These are phyloP conservation scores for Gymnoscopelus braueri DNA, from an alignment of 2,797 vertebrate genomes.

Conservation along the genomic window DNA sequence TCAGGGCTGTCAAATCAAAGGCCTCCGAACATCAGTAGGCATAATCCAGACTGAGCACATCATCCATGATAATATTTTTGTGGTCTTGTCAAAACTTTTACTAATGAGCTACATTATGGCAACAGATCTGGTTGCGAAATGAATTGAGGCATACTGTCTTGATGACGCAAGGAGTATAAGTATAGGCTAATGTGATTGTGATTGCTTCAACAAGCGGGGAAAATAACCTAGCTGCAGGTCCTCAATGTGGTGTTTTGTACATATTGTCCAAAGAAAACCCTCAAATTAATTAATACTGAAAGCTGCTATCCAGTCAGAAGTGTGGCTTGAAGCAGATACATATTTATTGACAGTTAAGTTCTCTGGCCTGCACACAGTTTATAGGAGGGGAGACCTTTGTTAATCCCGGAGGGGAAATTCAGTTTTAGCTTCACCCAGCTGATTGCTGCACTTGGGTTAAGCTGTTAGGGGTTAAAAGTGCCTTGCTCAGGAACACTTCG, in stretches of 20 bases:
- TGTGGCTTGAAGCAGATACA: background rate
- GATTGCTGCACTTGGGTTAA: no score
- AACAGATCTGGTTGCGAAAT: background rate
- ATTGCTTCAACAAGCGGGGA: background rate
- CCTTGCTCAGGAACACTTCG: no score
- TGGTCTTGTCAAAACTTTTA: conserved; percentile 10
- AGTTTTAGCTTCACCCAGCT: no score
- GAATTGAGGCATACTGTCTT: background rate
- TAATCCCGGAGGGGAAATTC: no score
- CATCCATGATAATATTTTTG: background rate
- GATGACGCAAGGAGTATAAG: background rate
- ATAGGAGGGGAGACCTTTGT: no score
- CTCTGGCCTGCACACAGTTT: no score
- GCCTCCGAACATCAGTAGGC: conserved; percentile 6
- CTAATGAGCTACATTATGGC: conserved; percentile 10
- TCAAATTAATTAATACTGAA: no score
- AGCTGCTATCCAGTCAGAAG: background rate
- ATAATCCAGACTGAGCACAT: conserved; percentile 4
- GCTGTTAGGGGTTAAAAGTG: no score
- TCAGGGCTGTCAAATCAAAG: conserved; percentile 30
- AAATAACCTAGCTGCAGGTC: conserved; percentile 1
- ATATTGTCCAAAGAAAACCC: no score
- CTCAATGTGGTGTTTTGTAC: no score
- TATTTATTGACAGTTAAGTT: background rate
- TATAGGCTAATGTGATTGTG: no score